Percentiles rank a stretch among this genome's conserved stretches.
Evolutionary conservation across 1,140 invertebrate genomes (phyloP).

Genomic region (Euura lappo): DNA sequence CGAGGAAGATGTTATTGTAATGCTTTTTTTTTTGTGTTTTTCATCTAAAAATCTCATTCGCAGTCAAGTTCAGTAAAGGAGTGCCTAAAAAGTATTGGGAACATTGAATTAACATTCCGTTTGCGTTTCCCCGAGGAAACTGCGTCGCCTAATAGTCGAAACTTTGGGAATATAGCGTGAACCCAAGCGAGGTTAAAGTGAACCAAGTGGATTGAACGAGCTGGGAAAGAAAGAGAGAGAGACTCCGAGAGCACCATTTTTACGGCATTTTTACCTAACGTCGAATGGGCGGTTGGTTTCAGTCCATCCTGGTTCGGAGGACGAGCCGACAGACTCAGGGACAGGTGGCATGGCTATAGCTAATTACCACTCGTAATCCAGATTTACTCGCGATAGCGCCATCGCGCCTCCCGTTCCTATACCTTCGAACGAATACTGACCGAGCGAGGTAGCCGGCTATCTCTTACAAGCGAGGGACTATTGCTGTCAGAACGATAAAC

Average conservation of each 20-base stretch:
- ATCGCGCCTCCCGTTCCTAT: not conserved
- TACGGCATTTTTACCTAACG: not conserved
- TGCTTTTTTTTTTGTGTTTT: too few relatives aligned
- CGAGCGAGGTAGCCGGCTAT: not conserved
- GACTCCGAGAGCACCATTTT: conserved; percentile 6
- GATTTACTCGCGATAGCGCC: conserved; percentile 10
- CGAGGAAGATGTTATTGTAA: too few relatives aligned
- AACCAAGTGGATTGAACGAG: not conserved
- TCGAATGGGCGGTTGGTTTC: conserved; percentile 5
- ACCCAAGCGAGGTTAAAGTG: too few relatives aligned
- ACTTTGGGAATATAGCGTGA: not conserved
- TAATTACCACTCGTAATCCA: conserved; percentile 14
- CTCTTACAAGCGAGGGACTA: conserved; percentile 2
- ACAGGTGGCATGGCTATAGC: conserved; percentile 9
- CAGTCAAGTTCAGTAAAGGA: too few relatives aligned
- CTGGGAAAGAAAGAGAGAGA: not conserved
- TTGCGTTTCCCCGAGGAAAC: not conserved
- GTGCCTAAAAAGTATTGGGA: too few relatives aligned
- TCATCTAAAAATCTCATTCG: too few relatives aligned
- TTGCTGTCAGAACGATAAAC: not conserved
- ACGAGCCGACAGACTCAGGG: not conserved
- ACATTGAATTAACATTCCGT: not conserved
- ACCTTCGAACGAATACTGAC: not conserved
- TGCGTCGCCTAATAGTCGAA: conserved; percentile 1
- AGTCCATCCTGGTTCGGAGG: not conserved